Evolutionary conservation across 2,888 invertebrate species (phyloP), one percentile per base, ranked within the genome.

Genomic region (Diachrysia chrysitis): DNA sequence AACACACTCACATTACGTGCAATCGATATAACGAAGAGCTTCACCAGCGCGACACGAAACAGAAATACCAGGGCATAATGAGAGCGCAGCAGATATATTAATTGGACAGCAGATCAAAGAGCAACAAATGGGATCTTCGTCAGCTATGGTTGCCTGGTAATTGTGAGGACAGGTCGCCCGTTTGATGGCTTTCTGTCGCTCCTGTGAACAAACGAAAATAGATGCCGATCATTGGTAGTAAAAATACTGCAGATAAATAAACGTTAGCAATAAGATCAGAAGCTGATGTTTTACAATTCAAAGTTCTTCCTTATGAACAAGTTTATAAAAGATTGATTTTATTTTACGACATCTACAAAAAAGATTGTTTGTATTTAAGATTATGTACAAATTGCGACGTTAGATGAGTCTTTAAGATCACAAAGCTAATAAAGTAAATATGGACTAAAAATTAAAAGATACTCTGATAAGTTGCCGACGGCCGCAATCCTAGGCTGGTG

Each of bases 81-180:
- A 86, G 85, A 81, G 83, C 83, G 85, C 76, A 87, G 85, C 85
- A 89, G 88, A 89, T 90, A 89, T 86, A 87, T 89, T 91, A 91
- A 90, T 92, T 90, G 87, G 87, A 80, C 77, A 78, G 76, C 80
- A 87, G 90, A 92, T 92, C 92, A 92, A 92, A 92, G 90, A 86
- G 83, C 75, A 83, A 85, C 83, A 82, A 81, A 82, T 76, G 83
- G 80, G 81, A 85, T 87, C 86, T 82, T 85, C 83, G 82, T 79
- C 84, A 83, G 86, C 82, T 81, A 87, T 90, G 90, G 83, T 81
- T 77, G 85, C 87, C 85, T 90, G 87, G 89, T 90, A 87, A 87
- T 87, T 85, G 87, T 80, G 84, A 76, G 82, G 90, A 90, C 90
- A 87, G 85, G 75, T 80, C 73, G 76, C 42, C 74, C 78, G 82